Percentiles rank a stretch among this genome's conserved stretches.
phyloP scores from a whole-genome alignment of 2,113 vertebrate species.

The Pristiophorus japonicus region DNA sequence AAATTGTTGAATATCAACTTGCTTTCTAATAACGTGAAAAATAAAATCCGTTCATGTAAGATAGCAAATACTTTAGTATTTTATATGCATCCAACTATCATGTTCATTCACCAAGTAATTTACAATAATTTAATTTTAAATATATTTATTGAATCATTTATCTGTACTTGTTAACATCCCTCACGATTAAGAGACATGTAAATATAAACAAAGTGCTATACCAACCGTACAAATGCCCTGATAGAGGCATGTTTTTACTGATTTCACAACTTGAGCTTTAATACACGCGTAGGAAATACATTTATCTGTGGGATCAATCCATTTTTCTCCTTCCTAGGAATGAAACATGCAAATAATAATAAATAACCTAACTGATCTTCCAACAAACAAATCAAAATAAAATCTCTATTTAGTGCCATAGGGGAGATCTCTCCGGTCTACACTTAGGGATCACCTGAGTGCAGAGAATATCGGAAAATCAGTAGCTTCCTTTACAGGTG shows the following conservation, averaged over 20 bases:
- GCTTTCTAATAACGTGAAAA: background rate
- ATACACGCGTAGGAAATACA: background rate
- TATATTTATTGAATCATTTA: background rate
- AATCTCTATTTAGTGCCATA: background rate
- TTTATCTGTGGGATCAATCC: background rate
- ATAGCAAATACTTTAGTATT: background rate
- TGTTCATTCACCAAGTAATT: no score
- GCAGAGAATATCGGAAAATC: background rate
- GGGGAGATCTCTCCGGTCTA: background rate
- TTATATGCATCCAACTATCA: background rate
- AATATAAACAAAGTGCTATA: background rate
- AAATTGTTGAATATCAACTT: background rate
- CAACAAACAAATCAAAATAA: background rate
- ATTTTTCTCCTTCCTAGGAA: slow-evolving; percentile 12
- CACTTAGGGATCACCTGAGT: background rate
- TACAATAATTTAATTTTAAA: background rate
- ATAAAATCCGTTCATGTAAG: background rate
- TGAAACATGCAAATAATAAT: background rate
- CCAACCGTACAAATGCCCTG: background rate
- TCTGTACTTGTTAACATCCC: background rate
- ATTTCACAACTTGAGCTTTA: background rate
- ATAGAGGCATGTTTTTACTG: background rate
- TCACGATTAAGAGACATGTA: background rate
- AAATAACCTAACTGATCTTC: background rate
- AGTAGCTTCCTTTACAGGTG: background rate